These are phyloP conservation scores for Schmidtea mediterranea DNA, from an alignment of 1,140 invertebrate species.

Conservation along the genomic window DNA sequence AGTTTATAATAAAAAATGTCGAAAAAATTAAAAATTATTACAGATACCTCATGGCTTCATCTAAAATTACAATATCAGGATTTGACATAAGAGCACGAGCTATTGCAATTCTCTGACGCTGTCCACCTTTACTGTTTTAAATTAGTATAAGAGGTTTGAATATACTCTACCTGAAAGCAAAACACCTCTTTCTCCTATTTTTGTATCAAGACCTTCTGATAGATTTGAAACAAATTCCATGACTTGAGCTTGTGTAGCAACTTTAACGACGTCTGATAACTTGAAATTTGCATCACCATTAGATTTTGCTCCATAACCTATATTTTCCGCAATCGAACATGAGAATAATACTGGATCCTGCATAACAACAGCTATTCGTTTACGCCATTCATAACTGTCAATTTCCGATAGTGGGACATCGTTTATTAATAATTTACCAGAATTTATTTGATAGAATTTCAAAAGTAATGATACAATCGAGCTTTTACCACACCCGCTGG, in stretches of 20 bases:
- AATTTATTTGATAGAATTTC: slow-evolving; percentile 18
- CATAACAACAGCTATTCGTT: slow-evolving; percentile 6
- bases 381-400: slow-evolving; percentile 3
- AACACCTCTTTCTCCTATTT: slow-evolving; percentile 29
- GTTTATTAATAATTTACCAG: slow-evolving; percentile 4
- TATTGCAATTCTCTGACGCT: too few relatives aligned
- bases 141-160: too few relatives aligned
- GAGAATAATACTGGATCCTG: slow-evolving; percentile 31
- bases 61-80: too few relatives aligned
- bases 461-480: slow-evolving; percentile 2
- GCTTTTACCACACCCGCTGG: slow-evolving; percentile 11
- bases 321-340: slow-evolving; percentile 26
- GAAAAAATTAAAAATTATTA: too few relatives aligned
- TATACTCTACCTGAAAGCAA: slow-evolving; percentile 28
- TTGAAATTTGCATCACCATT: slow-evolving; percentile 13
- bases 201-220: slow-evolving; percentile 21
- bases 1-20: too few relatives aligned
- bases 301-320: slow-evolving; percentile 22
- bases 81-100: too few relatives aligned
- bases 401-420: not conserved
- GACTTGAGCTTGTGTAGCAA: slow-evolving; percentile 27
- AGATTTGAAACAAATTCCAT: too few relatives aligned
- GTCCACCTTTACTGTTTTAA: too few relatives aligned
- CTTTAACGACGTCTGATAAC: slow-evolving; percentile 17
- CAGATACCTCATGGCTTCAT: too few relatives aligned